Conservation (phyloP, 2,113 vertebrate species). For the Meles meles region DNA sequence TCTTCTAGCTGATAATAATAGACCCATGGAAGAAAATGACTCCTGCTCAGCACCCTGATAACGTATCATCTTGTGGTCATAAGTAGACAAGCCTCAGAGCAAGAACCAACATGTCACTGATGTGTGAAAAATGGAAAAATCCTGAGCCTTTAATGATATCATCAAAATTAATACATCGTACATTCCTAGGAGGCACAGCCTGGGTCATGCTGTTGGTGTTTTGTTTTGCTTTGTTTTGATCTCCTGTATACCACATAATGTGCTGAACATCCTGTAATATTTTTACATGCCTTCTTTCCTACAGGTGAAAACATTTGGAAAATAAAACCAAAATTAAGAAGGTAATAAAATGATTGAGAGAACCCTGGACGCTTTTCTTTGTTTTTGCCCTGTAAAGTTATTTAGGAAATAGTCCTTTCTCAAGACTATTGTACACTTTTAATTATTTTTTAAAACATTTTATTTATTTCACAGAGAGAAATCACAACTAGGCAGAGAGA, state of each 20-base stretch:
- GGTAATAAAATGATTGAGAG: background rate
- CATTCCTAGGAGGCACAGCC: background rate
- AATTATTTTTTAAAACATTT: no score
- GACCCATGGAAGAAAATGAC: background rate
- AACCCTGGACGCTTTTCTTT: background rate
- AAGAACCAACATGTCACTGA: background rate
- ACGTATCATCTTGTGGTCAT: background rate
- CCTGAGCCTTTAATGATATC: background rate
- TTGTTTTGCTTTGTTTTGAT: constrained; percentile 20
- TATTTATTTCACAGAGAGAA: no score
- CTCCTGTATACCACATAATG: background rate
- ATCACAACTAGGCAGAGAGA: no score
- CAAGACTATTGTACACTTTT: no score
- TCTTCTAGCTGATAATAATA: background rate
- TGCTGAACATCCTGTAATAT: background rate
- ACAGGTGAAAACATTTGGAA: background rate
- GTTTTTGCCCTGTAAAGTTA: background rate
- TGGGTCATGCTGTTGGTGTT: background rate
- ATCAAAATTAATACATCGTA: background rate
- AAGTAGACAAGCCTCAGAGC: background rate
- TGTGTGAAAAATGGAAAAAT: background rate
- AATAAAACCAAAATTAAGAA: constrained; percentile 3
- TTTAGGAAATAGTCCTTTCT: background rate
- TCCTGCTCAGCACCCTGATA: background rate
- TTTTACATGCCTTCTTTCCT: background rate